Evolutionary conservation across 1,140 invertebrate species (phyloP), one percentile per base, ranked within the genome.

Genomic region (Meloidogyne floridensis): DNA sequence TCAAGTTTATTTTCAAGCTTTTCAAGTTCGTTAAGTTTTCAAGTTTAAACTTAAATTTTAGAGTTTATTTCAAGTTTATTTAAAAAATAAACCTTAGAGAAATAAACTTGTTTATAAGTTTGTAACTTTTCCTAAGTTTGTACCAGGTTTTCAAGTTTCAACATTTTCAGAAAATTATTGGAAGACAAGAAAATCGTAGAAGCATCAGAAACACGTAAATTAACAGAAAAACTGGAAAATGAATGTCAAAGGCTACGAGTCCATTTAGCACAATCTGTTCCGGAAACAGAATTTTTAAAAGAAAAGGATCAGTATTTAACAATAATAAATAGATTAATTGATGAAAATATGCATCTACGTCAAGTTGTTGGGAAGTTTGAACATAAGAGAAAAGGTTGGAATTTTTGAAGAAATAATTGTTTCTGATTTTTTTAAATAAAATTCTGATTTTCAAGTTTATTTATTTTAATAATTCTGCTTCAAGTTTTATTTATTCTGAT

Each of bases 231-330:
- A 43, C 59, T 85, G 18, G 86, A 87, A 76, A 69, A 20, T n/a
- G 84, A 85, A 80, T 86, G 84, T 65, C 32, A 72, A 20, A 80
- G 85, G 2, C 56, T 85, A 13, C 56, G 82, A 47, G 9, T 73
- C 6, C 81, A 84, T 75, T 51, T 84, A 72, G 70, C 84, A 43
- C 74, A 84, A 53, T 79, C 77, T 7, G 54, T 79, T 47, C 77
- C 77, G 20, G 77, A 79, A 72, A 65, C 56, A 10, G 65, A 86
- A 56, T 87, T 80, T 51, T 72, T 85, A 43, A 80, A 81, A 7
- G 84, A 85, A 78, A 85, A 85, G 51, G 65, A 87, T 11, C 82
- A 87, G 59, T 85, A 85, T 73, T 86, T 79, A 43, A 69, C 84
- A 53, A 84, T 85, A 78, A 85, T 85, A 42, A 75, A 83, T 42